Evolutionary conservation across 2,113 vertebrate species (phyloP), one percentile per base, ranked within the genome.

Genomic region (Taxidea taxus): DNA sequence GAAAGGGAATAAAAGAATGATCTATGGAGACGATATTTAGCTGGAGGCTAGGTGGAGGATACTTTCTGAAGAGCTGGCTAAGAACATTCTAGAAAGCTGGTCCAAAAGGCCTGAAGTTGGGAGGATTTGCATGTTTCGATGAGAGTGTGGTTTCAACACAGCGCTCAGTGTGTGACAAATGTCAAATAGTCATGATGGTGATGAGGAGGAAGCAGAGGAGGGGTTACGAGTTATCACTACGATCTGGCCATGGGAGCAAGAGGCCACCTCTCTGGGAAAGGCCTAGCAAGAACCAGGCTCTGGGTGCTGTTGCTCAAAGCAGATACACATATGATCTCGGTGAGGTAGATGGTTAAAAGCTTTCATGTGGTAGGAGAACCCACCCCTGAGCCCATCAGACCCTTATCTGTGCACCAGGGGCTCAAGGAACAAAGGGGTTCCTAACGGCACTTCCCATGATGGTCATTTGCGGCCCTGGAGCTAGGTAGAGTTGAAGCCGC

Each of bases 401-500:
- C 23, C 5, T n/a, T 6, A 4, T 72, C 9, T 77, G 44, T 47
- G 34, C 6, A 31, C 10, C 47, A 10, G 34, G 62, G 16, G 25
- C 8, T 4, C 23, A 21, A 37, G 29, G 66, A 1, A 9, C 20
- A 11, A 3, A 58, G 25, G 27, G 7, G 7, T n/a, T 75, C 34
- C 64, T 70, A 16, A 11, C 0, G 66, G 27, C 31, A 74, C 39
- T 64, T 77, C 7, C 70, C 34, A 2, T 2, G 4, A 0, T 0
- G 10, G 31, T 66, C 58, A 20, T 20, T 7, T 51, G 29, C 34
- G 23, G 29, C 34, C 88, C 58, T 51, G 72, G 39, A 78, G 86
- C 80, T 14, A 31, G 21, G 37, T 44, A 25, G 7, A 42, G n/a
- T 1, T 29, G 10, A 12, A 39, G 54, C 47, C 62, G 11, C 7